A percentile compares a stretch with the other conserved stretches of the same genome.
Evolutionary conservation across 1,140 invertebrate genomes (phyloP).

Genomic region (Coenobita brevimanus): DNA sequence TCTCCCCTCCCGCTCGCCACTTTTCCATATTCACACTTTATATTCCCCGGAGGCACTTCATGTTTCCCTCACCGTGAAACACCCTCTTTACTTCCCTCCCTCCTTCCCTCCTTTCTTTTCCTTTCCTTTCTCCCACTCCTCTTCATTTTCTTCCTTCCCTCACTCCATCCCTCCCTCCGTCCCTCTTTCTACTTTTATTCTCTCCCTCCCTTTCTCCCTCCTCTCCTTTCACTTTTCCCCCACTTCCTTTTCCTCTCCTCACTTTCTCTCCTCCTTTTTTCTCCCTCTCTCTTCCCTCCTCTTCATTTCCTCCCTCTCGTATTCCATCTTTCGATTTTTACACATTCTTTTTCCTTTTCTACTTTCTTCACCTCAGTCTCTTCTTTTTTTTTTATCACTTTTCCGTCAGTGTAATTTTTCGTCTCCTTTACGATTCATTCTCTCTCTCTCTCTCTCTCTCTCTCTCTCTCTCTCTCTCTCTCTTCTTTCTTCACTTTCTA

Average conservation of each 20-base stretch:
- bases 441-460: neutral
- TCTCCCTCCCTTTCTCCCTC: neutral
- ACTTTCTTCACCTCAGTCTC: neutral
- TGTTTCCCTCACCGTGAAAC: conserved; percentile 35
- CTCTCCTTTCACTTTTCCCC: too few species aligned
- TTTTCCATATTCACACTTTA: conserved; percentile 42
- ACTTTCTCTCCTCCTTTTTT: neutral
- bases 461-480: neutral
- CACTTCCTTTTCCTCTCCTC: too few species aligned
- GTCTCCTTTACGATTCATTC: too few species aligned
- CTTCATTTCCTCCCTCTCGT: too few species aligned
- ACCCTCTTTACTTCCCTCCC: neutral
- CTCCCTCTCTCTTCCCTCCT: neutral
- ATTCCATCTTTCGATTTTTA: too few species aligned
- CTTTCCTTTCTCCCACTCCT: neutral
- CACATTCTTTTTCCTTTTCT: too few species aligned
- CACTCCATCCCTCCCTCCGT: too few species aligned
- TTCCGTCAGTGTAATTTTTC: too few species aligned
- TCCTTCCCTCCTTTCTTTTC: neutral
- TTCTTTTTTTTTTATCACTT: neutral
- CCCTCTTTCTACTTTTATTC: too few species aligned
- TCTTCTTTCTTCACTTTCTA: too few species aligned
- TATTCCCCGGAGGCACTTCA: conserved; percentile 3
- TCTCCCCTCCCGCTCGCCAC: neutral
- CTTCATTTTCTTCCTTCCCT: neutral